Conservation (phyloP, 1,140 invertebrate species). For the Dolichoris vasculosae region DNA sequence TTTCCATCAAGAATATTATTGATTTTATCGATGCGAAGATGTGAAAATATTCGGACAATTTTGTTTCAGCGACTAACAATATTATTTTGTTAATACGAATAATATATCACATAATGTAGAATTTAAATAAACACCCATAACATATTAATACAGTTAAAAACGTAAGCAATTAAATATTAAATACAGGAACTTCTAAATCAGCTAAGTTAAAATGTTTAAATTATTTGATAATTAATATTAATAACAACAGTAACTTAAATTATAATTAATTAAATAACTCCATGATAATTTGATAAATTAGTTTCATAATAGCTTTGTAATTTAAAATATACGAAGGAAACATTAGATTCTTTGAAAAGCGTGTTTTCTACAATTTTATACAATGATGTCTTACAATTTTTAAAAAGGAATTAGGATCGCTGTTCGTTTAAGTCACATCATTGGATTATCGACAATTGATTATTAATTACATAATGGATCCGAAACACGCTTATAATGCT, state of each 20-base stretch:
- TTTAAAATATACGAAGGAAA: not conserved
- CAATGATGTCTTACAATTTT: not conserved
- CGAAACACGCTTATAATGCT: not conserved
- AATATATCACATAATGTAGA: too few relatives aligned
- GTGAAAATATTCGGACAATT: not conserved
- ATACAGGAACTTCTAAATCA: not conserved
- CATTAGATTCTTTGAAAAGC: not conserved
- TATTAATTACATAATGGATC: constrained; percentile 16
- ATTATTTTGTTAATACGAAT: too few relatives aligned
- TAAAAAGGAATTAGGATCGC: constrained; percentile 2
- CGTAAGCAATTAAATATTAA: too few relatives aligned
- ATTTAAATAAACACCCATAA: too few relatives aligned
- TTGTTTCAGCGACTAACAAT: not conserved
- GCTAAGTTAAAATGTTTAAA: not conserved
- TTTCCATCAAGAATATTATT: not conserved
- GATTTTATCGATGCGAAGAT: not conserved
- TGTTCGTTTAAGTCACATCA: not conserved
- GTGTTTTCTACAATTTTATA: not conserved
- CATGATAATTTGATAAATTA: not conserved
- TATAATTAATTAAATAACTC: not conserved
- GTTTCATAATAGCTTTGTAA: not conserved
- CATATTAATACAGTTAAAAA: too few relatives aligned
- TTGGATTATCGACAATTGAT: constrained; percentile 9
- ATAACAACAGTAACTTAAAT: not conserved
- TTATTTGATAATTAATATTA: not conserved